Conservation (phyloP, 2,113 vertebrate genomes). For the Callionymus lyra region DNA sequence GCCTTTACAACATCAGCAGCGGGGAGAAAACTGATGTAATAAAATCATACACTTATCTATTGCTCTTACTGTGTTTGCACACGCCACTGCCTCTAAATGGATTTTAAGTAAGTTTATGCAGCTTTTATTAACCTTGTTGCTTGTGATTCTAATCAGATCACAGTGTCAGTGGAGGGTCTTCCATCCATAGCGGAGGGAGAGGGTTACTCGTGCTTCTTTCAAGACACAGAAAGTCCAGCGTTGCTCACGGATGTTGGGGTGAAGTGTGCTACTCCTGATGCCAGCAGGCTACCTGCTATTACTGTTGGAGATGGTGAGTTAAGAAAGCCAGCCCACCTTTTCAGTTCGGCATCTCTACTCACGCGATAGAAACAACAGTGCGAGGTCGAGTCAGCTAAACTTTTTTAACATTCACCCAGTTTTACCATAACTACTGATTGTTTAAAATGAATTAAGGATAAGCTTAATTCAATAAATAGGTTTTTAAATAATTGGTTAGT, state of each 20-base stretch:
- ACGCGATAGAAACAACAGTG: not conserved
- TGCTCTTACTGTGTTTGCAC: not conserved
- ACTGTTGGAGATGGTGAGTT: slow-evolving; percentile 75
- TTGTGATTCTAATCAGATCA: slow-evolving; percentile 64
- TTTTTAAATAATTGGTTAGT: too few relatives aligned
- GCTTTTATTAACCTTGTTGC: not conserved
- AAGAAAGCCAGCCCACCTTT: not conserved
- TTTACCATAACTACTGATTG: too few relatives aligned
- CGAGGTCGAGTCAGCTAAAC: too few relatives aligned
- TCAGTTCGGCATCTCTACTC: not conserved
- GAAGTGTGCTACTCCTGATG: slow-evolving; percentile 79
- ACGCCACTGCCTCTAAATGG: not conserved
- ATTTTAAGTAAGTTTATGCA: not conserved
- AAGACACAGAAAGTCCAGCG: slow-evolving; percentile 77
- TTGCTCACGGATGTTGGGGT: slow-evolving; percentile 71
- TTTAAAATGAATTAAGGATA: too few relatives aligned
- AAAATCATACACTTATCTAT: not conserved
- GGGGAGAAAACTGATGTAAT: slow-evolving; percentile 79
- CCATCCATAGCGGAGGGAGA: slow-evolving; percentile 74
- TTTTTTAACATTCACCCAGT: too few relatives aligned
- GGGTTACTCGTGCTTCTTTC: slow-evolving; percentile 84
- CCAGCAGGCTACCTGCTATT: slow-evolving; percentile 68
- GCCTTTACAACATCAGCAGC: slow-evolving; percentile 83
- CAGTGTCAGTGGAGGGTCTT: slow-evolving; percentile 74
- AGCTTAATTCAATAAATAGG: too few relatives aligned